Evolutionary conservation across 2,797 vertebrate species (phyloP).

Genomic region (Discoglossus pictus): DNA sequence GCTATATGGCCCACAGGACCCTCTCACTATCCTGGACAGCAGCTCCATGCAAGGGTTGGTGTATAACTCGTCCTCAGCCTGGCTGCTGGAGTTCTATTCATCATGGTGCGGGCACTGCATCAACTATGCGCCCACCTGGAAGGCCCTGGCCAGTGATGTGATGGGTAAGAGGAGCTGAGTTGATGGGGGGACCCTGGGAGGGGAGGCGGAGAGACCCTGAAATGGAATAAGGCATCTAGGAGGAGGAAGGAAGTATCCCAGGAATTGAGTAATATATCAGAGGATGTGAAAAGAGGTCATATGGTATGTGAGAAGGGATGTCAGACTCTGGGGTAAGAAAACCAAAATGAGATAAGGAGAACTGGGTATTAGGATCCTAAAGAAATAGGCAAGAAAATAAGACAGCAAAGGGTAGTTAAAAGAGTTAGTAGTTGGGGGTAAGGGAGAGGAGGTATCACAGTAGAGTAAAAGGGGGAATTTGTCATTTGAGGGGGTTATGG

Average conservation of each 20-base stretch:
- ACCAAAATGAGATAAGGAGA: too few relatives aligned
- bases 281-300: neutral
- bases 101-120: constrained; percentile 94
- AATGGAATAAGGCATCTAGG: neutral
- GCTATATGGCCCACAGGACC: constrained; percentile 78
- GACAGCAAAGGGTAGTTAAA: too few relatives aligned
- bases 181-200: neutral
- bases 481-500: neutral
- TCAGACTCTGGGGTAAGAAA: neutral
- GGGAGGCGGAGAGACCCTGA: too few relatives aligned
- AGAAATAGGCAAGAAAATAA: too few relatives aligned
- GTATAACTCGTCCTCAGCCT: constrained; percentile 82
- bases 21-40: constrained; percentile 79
- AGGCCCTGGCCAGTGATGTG: constrained; percentile 83
- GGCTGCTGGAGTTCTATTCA: constrained; percentile 93
- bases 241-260: neutral
- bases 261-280: neutral
- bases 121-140: constrained; percentile 90
- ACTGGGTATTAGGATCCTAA: too few relatives aligned
- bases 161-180: constrained; percentile 72
- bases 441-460: neutral
- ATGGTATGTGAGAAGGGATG: neutral
- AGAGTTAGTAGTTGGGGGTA: too few relatives aligned
- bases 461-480: neutral
- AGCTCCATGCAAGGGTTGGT: constrained; percentile 69